phyloP scores from a whole-genome alignment of 2,797 vertebrate genomes.

The Falco berigora region DNA sequence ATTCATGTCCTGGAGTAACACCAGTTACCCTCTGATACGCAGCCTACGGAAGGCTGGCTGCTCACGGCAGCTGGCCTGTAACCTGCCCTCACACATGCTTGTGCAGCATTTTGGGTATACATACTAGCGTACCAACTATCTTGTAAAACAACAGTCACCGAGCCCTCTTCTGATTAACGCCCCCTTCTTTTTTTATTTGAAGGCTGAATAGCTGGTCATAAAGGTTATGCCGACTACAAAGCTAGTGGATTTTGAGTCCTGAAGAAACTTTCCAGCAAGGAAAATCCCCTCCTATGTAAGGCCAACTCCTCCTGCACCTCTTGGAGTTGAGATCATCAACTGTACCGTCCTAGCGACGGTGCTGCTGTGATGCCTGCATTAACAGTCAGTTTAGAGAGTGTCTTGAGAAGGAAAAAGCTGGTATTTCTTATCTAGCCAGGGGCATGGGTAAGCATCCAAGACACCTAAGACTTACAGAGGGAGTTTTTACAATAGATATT shows the following conservation, averaged over 20 bases:
- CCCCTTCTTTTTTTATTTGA: neutral
- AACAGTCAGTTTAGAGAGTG: neutral
- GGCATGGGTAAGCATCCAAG: neutral
- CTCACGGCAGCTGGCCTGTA: neutral
- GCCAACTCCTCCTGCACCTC: neutral
- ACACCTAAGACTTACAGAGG: neutral
- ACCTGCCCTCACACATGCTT: neutral
- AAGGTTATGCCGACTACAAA: neutral
- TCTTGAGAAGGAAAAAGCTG: neutral
- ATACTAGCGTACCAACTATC: neutral
- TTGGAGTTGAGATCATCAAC: neutral
- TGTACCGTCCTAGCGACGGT: neutral
- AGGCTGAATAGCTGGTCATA: neutral
- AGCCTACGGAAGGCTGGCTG: neutral
- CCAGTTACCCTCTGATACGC: neutral
- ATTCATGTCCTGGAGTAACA: neutral
- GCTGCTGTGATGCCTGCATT: neutral
- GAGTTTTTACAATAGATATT: neutral
- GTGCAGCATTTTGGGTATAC: neutral
- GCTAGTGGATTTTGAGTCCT: neutral
- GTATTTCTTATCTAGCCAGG: neutral
- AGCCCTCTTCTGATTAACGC: neutral
- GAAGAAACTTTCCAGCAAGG: neutral
- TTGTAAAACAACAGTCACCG: neutral
- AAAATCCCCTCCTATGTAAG: neutral